Evolutionary conservation across 2,888 invertebrate species (phyloP).

Genomic region (Auanema freiburgensis): DNA sequence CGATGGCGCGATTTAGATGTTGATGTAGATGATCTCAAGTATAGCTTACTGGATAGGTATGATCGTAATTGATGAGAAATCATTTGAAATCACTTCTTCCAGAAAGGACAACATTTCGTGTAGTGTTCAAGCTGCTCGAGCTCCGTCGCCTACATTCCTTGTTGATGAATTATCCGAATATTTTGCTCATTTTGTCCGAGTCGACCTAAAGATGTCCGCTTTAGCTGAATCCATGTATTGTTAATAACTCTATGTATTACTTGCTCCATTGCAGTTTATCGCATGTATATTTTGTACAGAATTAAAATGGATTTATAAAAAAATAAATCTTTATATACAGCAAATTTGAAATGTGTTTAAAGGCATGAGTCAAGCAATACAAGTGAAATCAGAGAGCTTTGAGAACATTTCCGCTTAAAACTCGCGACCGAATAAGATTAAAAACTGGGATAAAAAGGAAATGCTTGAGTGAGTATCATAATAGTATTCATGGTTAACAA

Average conservation of each 20-base stretch:
- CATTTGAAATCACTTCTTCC: conserved; percentile 6
- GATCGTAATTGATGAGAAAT: background rate
- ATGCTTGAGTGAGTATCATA: too few species aligned
- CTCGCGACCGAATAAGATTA: too few species aligned
- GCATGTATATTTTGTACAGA: conserved; percentile 13
- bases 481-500: too few species aligned
- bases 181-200: conserved; percentile 51
- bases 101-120: conserved; percentile 34
- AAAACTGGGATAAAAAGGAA: too few species aligned
- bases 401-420: too few species aligned
- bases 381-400: too few species aligned
- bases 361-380: too few species aligned
- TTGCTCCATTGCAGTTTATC: conserved; percentile 11
- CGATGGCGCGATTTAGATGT: too few species aligned
- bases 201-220: conserved; percentile 51
- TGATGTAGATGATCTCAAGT: too few species aligned
- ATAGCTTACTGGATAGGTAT: background rate
- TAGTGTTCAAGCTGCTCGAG: conserved; percentile 38
- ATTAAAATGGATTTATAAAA: too few species aligned
- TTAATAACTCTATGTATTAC: conserved; percentile 18
- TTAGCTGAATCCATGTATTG: conserved; percentile 56
- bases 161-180: conserved; percentile 55
- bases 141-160: conserved; percentile 36
- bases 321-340: too few species aligned
- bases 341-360: too few species aligned